phyloP scores from a whole-genome alignment of 2,113 vertebrate genomes.

The Tragelaphus imberbis region DNA sequence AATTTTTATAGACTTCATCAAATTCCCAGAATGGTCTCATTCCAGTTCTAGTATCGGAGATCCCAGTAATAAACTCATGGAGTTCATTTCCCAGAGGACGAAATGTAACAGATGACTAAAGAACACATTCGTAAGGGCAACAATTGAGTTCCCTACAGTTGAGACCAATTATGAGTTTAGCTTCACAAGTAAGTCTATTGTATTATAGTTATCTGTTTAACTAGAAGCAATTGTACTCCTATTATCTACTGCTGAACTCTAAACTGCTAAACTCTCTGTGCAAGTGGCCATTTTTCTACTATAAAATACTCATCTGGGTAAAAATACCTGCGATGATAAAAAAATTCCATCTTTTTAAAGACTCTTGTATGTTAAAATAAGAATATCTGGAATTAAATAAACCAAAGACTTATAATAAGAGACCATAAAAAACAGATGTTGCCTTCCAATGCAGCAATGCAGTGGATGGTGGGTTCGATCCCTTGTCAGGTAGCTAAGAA shows the following conservation, averaged over 20 bases:
- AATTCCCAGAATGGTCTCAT: background rate
- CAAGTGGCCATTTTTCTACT: background rate
- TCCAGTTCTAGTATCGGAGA: background rate
- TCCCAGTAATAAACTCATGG: background rate
- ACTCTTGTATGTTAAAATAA: background rate
- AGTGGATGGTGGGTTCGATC: background rate
- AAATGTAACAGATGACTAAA: background rate
- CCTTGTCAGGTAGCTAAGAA: background rate
- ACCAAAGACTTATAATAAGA: background rate
- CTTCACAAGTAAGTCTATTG: background rate
- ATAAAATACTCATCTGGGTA: background rate
- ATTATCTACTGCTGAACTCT: background rate
- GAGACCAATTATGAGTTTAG: background rate
- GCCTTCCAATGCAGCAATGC: background rate
- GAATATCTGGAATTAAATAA: conserved; percentile 7
- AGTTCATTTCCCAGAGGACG: background rate
- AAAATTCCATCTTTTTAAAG: background rate
- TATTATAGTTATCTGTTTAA: background rate
- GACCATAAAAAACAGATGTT: background rate
- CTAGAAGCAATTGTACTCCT: background rate
- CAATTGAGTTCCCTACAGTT: background rate
- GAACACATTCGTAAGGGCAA: background rate
- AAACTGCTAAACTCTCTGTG: background rate
- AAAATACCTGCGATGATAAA: background rate
- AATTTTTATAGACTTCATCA: background rate